phyloP scores from a whole-genome alignment of 2,888 invertebrate genomes.

The Diabrotica balteata region DNA sequence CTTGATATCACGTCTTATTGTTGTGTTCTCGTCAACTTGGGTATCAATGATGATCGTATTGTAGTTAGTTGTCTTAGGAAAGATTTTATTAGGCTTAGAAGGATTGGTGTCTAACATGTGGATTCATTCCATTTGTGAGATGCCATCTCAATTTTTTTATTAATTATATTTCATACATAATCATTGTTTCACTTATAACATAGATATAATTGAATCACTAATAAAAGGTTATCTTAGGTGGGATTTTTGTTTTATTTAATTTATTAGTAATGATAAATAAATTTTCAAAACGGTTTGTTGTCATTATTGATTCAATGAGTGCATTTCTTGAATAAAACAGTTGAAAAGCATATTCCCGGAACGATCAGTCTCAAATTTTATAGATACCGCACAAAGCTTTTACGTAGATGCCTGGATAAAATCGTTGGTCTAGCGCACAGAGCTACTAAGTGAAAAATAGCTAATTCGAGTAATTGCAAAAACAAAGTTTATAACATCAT shows the following conservation, averaged over 20 bases:
- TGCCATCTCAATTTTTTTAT: slow-evolving; percentile 17
- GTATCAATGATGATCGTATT: slow-evolving; percentile 32
- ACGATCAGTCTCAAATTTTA: too few relatives aligned
- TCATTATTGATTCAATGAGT: too few relatives aligned
- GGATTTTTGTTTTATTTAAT: slow-evolving; percentile 16
- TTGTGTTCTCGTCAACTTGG: slow-evolving; percentile 15
- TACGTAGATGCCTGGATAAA: too few relatives aligned
- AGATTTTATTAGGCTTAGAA: slow-evolving; percentile 32
- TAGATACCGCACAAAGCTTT: too few relatives aligned
- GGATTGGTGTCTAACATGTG: slow-evolving; percentile 9
- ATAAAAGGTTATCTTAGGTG: slow-evolving; percentile 35
- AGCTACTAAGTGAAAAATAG: too few relatives aligned
- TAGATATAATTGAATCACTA: slow-evolving; percentile 32
- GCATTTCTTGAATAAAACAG: too few relatives aligned
- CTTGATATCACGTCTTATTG: slow-evolving; percentile 10
- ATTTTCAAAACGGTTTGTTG: too few relatives aligned
- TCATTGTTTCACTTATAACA: slow-evolving; percentile 30
- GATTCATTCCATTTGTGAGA: slow-evolving; percentile 19
- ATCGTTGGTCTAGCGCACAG: too few relatives aligned
- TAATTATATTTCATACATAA: slow-evolving; percentile 24
- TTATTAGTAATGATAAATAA: background rate
- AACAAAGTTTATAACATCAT: too few relatives aligned
- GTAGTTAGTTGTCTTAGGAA: slow-evolving; percentile 40
- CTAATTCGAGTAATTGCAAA: too few relatives aligned
- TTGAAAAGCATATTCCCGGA: too few relatives aligned